Conservation (phyloP, 2,888 invertebrate genomes). For the Andrena dorsata region DNA sequence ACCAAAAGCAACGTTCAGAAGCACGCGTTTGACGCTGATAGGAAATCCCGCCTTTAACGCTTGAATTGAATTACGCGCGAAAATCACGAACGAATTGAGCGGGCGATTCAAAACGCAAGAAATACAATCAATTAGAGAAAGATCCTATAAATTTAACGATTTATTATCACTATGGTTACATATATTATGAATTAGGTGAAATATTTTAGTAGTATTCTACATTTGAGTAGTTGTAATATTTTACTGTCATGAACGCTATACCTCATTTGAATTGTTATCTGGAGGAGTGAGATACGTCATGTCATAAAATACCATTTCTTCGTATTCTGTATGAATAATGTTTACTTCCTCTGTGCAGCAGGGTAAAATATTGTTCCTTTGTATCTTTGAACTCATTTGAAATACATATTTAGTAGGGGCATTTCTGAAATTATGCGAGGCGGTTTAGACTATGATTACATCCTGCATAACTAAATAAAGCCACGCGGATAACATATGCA, state of each 20-base stretch:
- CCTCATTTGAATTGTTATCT: not conserved
- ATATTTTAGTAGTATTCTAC: not conserved
- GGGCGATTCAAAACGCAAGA: too few species aligned
- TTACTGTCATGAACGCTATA: not conserved
- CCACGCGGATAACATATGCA: too few species aligned
- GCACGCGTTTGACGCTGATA: too few species aligned
- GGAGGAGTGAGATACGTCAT: conserved; percentile 40
- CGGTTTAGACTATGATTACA: not conserved
- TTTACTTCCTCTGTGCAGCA: not conserved
- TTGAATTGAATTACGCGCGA: too few species aligned
- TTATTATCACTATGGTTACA: too few species aligned
- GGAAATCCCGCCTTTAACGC: too few species aligned
- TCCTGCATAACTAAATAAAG: not conserved
- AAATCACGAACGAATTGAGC: too few species aligned
- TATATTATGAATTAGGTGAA: too few species aligned
- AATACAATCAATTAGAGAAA: too few species aligned
- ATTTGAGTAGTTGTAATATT: not conserved
- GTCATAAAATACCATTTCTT: conserved; percentile 25
- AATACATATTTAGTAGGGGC: conserved; percentile 17
- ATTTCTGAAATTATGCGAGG: conserved; percentile 40
- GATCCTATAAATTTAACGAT: too few species aligned
- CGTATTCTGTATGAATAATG: conserved; percentile 31
- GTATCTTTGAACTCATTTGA: conserved; percentile 14
- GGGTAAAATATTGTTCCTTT: conserved; percentile 20
- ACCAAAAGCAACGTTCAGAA: too few species aligned